Base-by-base conservation (phyloP, 1,140 invertebrate species). In the Diploscapter pachys region DNA sequence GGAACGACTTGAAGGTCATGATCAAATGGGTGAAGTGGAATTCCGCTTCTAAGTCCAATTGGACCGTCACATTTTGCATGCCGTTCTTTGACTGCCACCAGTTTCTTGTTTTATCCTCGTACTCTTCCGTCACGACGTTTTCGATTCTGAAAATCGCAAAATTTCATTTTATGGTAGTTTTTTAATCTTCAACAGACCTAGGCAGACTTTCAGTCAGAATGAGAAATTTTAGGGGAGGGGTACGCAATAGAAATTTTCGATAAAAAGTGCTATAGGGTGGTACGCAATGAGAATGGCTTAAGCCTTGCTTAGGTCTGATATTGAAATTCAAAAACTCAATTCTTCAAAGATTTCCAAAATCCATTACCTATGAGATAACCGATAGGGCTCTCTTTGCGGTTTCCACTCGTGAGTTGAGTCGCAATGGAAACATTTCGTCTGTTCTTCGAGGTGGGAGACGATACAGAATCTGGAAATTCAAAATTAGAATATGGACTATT, bases 81-180 rank as follows among this genome's bases (percentile, higher is more conserved):
- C 94, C 95, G 87, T 95, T 96, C 88, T 93, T 91, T 8, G 94
- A 93, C 85, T 98, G 95, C 94, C 94, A 98, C 94, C 95, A 96
- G 31, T 92, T 91, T 75, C 89, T 89, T 63, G 85, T 86, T 48
- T 88, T 73, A n/a, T 86, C 86, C 11, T 81, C 67, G 88, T 88
- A n/a, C 89, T 91, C 68, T 90, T 88, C 78, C 71, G 92, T 92
- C 50, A 99, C 92, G 76, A 99, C 93, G 86, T 99, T 98, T 79
- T 93, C 91, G 78, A 99, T 93, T 64, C 73, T 75, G 57, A 57
- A 75, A 69, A 62, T 66, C 31, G 31, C 4, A n/a, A 5, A 4
- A 54, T 67, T 67, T 11, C 52, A 5, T 59, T 54, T n/a, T 54
- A 6, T 69, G n/a, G 11, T n/a, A 8, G 9, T 69, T 69, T 69